Evolutionary conservation across 2,113 vertebrate genomes (phyloP).

Genomic region (Lonchura striata): DNA sequence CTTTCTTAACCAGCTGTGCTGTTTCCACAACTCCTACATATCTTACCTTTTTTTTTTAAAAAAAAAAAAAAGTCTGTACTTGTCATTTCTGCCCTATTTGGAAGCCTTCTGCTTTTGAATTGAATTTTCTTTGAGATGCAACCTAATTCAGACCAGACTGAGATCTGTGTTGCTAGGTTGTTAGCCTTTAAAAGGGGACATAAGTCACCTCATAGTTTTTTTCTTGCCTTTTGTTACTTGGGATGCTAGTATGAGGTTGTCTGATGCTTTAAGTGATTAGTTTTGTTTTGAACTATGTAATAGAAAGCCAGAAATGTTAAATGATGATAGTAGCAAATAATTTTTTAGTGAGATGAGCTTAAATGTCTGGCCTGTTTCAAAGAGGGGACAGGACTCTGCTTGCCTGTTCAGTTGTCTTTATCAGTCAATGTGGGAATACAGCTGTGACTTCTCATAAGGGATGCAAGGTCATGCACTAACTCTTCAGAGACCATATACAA

Average conservation of each 20-base stretch:
- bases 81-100: neutral
- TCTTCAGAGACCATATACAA: constrained; percentile 60
- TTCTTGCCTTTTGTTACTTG: neutral
- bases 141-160: neutral
- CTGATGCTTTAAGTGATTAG: neutral
- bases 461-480: constrained; percentile 56
- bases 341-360: constrained; percentile 14
- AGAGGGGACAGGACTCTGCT: neutral
- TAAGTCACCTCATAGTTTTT: neutral
- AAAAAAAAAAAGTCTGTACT: neutral
- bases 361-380: constrained; percentile 10
- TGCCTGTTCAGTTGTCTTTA: constrained; percentile 55
- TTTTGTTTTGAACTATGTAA: neutral
- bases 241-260: neutral
- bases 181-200: neutral
- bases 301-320: constrained; percentile 3
- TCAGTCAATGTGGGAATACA: constrained; percentile 68
- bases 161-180: neutral
- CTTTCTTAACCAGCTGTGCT: neutral
- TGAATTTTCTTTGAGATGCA: neutral
- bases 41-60: too few species aligned
- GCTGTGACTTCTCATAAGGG: constrained; percentile 61
- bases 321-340: neutral
- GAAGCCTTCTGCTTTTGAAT: neutral
- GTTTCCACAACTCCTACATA: neutral